Evolutionary conservation across 2,888 invertebrate genomes (phyloP), one percentile per base, ranked within the genome.

Genomic region (Pegoplata infirma): DNA sequence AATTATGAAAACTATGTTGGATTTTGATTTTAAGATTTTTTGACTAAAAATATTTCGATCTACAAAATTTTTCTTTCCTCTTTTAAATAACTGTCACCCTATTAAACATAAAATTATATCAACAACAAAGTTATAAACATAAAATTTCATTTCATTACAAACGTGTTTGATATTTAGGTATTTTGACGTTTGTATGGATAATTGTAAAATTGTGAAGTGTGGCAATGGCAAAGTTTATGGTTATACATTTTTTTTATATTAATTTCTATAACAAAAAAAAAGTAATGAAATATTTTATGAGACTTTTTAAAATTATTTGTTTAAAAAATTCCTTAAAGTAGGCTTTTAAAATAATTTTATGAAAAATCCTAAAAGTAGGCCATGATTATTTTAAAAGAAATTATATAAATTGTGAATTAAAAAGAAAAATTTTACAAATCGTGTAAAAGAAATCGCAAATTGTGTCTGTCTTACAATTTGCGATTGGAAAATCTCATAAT

Each of bases 61-160:
- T n/a, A n/a, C n/a, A n/a, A n/a, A n/a, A n/a, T n/a, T n/a, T n/a
- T n/a, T n/a, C n/a, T n/a, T n/a, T n/a, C n/a, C n/a, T n/a, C n/a
- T n/a, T n/a, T n/a, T n/a, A n/a, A n/a, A n/a, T n/a, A n/a, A n/a
- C n/a, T n/a, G n/a, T n/a, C n/a, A n/a, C n/a, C n/a, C n/a, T n/a
- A n/a, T 28, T 44, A 36, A 49, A 46, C 19, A 17, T 25, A 17
- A 19, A 21, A 14, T 6, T 36, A 40, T n/a, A n/a, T n/a, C 61
- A 75, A 25, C 69, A 75, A 71, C 75, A 75, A 75, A 75, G 71
- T 67, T 75, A 75, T 75, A 71, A 74, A 79, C 79, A 79, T 79
- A 75, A 75, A 75, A 79, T 49, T 79, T 75, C 75, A 67, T 79
- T 79, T 79, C 75, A 79, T 79, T 75, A 67, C 75, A 71, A 67